phyloP scores from a whole-genome alignment of 2,888 invertebrate species.

The Oasisia sp. region DNA sequence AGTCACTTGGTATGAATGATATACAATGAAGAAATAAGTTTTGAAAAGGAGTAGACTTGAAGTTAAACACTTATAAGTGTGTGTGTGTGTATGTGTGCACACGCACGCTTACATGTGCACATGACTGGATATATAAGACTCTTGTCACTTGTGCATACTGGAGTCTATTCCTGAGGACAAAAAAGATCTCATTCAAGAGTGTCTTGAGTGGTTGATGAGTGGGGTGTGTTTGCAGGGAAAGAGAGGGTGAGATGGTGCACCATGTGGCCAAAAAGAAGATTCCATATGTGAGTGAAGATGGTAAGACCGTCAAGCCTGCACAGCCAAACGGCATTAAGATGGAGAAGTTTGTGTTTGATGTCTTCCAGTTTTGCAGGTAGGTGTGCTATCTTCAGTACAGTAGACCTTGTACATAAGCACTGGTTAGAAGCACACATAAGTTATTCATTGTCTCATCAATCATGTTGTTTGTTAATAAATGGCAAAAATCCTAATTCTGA shows the following conservation, averaged over 20 bases:
- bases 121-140: no score
- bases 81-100: no score
- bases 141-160: no score
- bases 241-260: conserved; percentile 80
- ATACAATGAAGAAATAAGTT: no score
- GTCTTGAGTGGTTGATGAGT: no score
- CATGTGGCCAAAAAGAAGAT: conserved; percentile 99
- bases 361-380: conserved; percentile 89
- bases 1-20: no score
- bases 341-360: conserved; percentile 99
- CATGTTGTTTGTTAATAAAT: background rate
- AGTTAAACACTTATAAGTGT: no score
- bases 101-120: no score
- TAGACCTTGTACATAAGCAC: background rate
- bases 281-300: conserved; percentile 81
- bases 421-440: background rate
- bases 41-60: no score
- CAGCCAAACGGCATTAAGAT: conserved; percentile 96
- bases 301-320: conserved; percentile 75
- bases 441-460: background rate
- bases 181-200: no score
- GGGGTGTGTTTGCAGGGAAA: conserved; percentile 27
- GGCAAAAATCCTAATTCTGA: background rate
- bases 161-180: no score
- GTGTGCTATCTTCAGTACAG: conserved; percentile 42